Conservation (phyloP, 2,113 vertebrate genomes). For the Tringa solitaria region DNA sequence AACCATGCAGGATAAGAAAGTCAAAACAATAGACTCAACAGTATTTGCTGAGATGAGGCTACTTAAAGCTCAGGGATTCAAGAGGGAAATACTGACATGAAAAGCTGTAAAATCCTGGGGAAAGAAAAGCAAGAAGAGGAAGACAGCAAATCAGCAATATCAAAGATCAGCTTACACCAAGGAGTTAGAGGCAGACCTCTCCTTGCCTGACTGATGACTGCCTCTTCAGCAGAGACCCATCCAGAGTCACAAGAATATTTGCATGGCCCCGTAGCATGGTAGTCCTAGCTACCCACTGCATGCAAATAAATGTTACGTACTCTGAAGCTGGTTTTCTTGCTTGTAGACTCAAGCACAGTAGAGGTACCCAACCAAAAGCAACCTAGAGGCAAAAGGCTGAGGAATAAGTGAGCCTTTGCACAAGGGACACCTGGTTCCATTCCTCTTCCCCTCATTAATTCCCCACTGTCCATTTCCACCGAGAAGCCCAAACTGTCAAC, state of each 20-base stretch:
- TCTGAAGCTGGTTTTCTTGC: not conserved
- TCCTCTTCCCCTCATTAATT: not conserved
- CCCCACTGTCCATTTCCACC: not conserved
- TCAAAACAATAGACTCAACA: not conserved
- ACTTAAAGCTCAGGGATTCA: not conserved
- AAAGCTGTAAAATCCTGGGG: not conserved
- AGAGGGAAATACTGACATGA: not conserved
- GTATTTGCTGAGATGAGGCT: not conserved
- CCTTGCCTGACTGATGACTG: not conserved
- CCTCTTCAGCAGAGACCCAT: not conserved
- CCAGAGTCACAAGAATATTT: not conserved
- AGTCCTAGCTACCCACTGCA: not conserved
- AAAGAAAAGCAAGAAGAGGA: not conserved
- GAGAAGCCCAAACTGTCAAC: not conserved
- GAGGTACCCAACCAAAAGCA: not conserved
- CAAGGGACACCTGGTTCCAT: not conserved
- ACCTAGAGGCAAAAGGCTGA: not conserved
- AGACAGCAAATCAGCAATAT: not conserved
- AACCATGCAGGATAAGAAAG: not conserved
- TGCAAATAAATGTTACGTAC: not conserved
- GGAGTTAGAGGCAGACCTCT: not conserved
- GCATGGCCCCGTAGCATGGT: rapidly evolving
- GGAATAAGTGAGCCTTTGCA: not conserved
- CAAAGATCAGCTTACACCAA: not conserved
- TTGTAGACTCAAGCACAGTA: not conserved